A percentile compares a stretch with the other conserved stretches of the same genome.
phyloP scores from a whole-genome alignment of 2,797 vertebrate species.

The Scleropages formosus region DNA sequence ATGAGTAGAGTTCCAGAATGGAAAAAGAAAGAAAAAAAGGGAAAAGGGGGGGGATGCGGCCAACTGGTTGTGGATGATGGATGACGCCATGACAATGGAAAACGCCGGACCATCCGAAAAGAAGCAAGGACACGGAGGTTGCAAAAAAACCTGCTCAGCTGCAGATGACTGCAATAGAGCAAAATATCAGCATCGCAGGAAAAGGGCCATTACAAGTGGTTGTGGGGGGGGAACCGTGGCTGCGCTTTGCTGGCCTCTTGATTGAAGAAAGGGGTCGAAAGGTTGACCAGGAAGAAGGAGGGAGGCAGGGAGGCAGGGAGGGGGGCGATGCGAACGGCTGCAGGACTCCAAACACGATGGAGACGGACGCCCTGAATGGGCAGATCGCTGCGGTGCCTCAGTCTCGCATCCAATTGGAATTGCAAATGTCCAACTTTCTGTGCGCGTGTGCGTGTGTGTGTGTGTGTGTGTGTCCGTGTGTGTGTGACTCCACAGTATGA shows the following conservation, averaged over 20 bases:
- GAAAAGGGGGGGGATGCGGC: constrained; percentile 25
- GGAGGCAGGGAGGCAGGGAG: background rate
- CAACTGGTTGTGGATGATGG: constrained; percentile 10
- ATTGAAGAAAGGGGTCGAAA: background rate
- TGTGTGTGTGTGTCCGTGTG: background rate
- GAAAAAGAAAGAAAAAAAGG: constrained; percentile 40
- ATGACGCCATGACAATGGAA: constrained; percentile 16
- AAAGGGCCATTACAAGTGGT: constrained; percentile 4
- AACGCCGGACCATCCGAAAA: constrained; percentile 15
- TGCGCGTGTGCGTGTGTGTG: background rate
- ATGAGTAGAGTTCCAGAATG: constrained; percentile 20
- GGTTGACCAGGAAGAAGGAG: background rate
- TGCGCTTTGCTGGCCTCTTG: background rate
- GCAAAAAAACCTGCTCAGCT: constrained; percentile 24
- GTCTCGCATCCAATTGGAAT: background rate
- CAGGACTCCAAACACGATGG: background rate
- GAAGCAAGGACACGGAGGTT: constrained; percentile 16
- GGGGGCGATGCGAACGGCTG: constrained; percentile 1
- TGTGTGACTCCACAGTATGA: no score
- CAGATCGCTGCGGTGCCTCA: background rate
- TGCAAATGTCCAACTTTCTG: background rate
- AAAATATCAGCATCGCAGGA: background rate
- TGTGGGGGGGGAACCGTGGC: background rate
- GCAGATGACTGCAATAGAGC: background rate
- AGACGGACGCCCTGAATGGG: background rate